Percentiles rank a stretch among this genome's conserved stretches.
Evolutionary conservation across 2,797 vertebrate genomes (phyloP).

Genomic region (Pachyuromys duprasi): DNA sequence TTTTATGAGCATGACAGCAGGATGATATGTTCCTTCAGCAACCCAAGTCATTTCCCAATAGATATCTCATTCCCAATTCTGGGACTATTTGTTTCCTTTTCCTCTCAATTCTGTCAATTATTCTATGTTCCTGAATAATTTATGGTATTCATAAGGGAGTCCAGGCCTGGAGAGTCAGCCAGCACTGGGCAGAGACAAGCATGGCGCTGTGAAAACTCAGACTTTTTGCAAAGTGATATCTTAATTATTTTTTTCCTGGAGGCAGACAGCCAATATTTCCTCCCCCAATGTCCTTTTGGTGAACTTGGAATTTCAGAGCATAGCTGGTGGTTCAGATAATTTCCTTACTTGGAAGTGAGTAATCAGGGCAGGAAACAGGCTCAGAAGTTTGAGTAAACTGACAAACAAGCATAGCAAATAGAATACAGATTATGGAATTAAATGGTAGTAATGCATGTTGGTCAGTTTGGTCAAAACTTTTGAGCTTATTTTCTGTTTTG

Average conservation of each 20-base stretch:
- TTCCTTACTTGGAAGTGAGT: conserved; percentile 19
- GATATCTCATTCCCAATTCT: conserved; percentile 57
- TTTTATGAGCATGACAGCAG: conserved; percentile 65
- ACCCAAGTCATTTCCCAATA: not conserved
- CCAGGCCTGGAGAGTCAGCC: not conserved
- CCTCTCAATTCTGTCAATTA: conserved; percentile 73
- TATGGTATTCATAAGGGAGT: conserved; percentile 59
- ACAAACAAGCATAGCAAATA: not conserved
- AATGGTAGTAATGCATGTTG: not conserved
- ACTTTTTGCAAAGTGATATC: conserved; percentile 74
- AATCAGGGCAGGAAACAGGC: not conserved
- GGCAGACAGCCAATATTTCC: conserved; percentile 66
- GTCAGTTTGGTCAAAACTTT: not conserved
- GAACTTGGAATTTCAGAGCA: conserved; percentile 64
- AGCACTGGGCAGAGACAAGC: conserved; percentile 40
- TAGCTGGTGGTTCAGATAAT: not conserved
- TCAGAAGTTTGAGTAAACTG: not conserved
- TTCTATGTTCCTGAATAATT: conserved; percentile 66
- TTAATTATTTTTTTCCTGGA: conserved; percentile 71
- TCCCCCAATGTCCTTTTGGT: conserved; percentile 72
- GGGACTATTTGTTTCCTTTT: conserved; percentile 56
- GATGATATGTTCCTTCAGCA: conserved; percentile 56
- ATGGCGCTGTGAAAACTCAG: conserved; percentile 62
- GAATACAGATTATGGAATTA: not conserved
- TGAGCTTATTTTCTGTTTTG: not conserved